Evolutionary conservation across 2,797 vertebrate species (phyloP).

Genomic region (Dallia pectoralis): DNA sequence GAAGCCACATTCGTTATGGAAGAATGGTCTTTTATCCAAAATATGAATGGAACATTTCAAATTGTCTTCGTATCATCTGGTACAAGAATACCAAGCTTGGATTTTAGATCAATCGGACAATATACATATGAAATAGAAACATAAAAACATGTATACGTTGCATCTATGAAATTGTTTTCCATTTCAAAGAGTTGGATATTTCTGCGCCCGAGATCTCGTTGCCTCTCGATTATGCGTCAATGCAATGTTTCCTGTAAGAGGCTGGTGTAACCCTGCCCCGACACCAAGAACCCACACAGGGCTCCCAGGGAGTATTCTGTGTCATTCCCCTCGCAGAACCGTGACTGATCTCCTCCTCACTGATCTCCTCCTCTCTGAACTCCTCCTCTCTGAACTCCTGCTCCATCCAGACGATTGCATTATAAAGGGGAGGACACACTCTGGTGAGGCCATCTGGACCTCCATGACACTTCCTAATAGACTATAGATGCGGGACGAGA

Average conservation of each 20-base stretch:
- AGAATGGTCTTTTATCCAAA: not conserved
- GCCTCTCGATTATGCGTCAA: constrained; percentile 42
- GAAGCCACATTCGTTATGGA: too few species aligned
- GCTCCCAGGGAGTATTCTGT: constrained; percentile 70
- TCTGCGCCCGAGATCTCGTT: constrained; percentile 25
- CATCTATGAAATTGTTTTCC: not conserved
- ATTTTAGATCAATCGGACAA: not conserved
- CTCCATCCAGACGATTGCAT: not conserved
- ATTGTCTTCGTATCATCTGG: not conserved
- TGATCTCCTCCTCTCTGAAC: constrained; percentile 24
- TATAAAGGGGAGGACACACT: not conserved
- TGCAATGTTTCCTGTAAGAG: constrained; percentile 49
- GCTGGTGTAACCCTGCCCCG: constrained; percentile 1
- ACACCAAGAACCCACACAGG: constrained; percentile 23
- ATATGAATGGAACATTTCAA: constrained; percentile 2
- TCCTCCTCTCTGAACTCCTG: constrained; percentile 23
- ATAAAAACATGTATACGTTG: too few species aligned
- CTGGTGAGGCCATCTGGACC: constrained; percentile 24
- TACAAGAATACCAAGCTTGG: not conserved
- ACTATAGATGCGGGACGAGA: not conserved
- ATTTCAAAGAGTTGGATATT: constrained; percentile 14
- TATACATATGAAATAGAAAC: too few species aligned
- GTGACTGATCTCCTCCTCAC: constrained; percentile 47
- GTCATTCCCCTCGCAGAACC: constrained; percentile 42
- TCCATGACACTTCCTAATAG: constrained; percentile 6